Evolutionary conservation across 2,113 vertebrate genomes (phyloP).

Genomic region (Anhinga anhinga): DNA sequence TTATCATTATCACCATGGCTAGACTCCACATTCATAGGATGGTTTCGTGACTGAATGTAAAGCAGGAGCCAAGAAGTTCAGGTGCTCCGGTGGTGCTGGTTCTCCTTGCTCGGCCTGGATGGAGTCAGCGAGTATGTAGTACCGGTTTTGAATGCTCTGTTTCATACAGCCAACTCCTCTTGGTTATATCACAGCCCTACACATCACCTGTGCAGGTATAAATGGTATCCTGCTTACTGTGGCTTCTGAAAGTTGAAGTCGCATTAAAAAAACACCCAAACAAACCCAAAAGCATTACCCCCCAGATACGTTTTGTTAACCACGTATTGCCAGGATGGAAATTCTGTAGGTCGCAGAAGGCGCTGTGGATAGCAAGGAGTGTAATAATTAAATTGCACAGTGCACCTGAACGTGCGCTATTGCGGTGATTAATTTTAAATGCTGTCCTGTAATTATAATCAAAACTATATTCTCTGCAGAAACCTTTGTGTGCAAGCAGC

Average conservation of each 20-base stretch:
- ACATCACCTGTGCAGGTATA: neutral
- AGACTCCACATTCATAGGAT: neutral
- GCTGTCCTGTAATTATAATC: conserved; percentile 39
- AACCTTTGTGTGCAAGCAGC: neutral
- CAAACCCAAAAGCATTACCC: neutral
- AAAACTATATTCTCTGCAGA: neutral
- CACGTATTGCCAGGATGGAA: neutral
- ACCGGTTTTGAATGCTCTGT: neutral
- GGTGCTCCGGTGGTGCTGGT: neutral
- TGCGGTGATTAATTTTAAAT: conserved; percentile 29
- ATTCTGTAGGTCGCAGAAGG: neutral
- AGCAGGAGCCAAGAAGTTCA: neutral
- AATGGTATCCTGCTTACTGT: neutral
- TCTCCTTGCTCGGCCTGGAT: neutral
- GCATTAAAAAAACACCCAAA: neutral
- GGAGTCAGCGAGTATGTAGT: neutral
- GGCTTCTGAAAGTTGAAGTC: neutral
- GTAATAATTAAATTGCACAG: neutral
- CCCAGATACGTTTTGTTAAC: neutral
- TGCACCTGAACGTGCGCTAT: neutral
- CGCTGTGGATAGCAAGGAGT: neutral
- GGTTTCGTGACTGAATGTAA: neutral
- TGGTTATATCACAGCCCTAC: neutral
- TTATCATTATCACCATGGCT: neutral
- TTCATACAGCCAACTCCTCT: neutral